These are phyloP conservation scores for Furcifer pardalis DNA, from an alignment of 2,797 vertebrate genomes.

Conservation along the genomic window DNA sequence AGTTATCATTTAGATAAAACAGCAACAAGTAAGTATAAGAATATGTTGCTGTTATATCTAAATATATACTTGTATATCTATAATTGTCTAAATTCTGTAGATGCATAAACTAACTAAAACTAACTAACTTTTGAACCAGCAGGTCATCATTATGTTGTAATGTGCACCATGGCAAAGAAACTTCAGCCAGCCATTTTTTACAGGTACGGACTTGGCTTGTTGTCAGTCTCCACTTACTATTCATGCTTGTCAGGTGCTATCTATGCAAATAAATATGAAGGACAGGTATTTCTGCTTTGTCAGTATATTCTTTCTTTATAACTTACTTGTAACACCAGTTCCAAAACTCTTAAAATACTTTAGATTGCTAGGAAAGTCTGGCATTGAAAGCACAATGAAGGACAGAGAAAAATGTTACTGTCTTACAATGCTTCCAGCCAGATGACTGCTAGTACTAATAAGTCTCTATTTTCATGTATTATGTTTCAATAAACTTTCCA, in stretches of 20 bases:
- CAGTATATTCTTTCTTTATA: neutral
- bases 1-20: no score
- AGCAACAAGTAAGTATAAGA: no score
- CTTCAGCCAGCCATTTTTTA: neutral
- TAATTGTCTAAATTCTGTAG: no score
- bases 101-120: no score
- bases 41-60: no score
- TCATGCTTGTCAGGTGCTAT: neutral
- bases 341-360: neutral
- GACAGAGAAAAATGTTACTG: neutral
- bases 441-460: no score
- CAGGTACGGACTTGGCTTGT: no score
- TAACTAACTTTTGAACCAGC: neutral
- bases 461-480: no score
- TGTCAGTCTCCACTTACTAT: no score
- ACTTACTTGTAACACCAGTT: neutral
- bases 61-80: no score
- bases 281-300: neutral
- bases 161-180: neutral
- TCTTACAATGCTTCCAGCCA: neutral
- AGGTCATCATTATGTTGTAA: no score
- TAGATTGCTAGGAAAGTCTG: neutral
- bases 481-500: no score
- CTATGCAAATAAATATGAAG: neutral
- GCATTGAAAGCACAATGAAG: neutral